phyloP scores from a whole-genome alignment of 2,888 invertebrate species.

The Cerceris ruficornis region DNA sequence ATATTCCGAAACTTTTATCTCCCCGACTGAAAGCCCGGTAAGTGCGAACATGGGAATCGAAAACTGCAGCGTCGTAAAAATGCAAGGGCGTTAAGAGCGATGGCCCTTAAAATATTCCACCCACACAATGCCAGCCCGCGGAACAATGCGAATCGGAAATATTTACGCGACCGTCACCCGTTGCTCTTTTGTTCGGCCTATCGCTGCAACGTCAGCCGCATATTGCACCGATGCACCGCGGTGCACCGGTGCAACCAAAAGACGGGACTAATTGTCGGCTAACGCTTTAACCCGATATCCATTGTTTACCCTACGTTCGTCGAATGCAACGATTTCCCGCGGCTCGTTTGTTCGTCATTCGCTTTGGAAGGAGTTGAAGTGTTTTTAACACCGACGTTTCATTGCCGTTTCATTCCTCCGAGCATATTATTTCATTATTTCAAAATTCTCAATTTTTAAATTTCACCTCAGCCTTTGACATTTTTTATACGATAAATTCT shows the following conservation, averaged over 20 bases:
- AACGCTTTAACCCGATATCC: constrained; percentile 46
- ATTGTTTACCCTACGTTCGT: constrained; percentile 45
- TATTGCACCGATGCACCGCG: constrained; percentile 9
- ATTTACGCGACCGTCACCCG: constrained; percentile 37
- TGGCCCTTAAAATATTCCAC: constrained; percentile 14
- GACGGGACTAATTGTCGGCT: constrained; percentile 59
- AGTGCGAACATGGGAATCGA: background rate
- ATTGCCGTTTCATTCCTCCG: too few species aligned
- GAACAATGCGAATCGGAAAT: constrained; percentile 42
- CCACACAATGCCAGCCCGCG: background rate
- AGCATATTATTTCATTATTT: too few species aligned
- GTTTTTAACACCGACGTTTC: too few species aligned
- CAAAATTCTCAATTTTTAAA: too few species aligned
- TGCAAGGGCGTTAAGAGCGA: background rate
- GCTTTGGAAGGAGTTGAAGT: background rate
- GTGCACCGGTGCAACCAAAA: constrained; percentile 14
- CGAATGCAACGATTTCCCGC: constrained; percentile 34
- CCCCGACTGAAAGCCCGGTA: background rate
- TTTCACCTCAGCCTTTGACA: too few species aligned
- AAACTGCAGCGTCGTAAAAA: background rate
- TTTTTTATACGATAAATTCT: too few species aligned
- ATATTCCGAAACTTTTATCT: too few species aligned
- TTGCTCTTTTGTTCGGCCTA: constrained; percentile 37
- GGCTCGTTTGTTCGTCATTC: constrained; percentile 4
- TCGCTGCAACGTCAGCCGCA: background rate